Conservation (phyloP, 2,797 vertebrate species). For the Heteromormyrus szaboi region DNA sequence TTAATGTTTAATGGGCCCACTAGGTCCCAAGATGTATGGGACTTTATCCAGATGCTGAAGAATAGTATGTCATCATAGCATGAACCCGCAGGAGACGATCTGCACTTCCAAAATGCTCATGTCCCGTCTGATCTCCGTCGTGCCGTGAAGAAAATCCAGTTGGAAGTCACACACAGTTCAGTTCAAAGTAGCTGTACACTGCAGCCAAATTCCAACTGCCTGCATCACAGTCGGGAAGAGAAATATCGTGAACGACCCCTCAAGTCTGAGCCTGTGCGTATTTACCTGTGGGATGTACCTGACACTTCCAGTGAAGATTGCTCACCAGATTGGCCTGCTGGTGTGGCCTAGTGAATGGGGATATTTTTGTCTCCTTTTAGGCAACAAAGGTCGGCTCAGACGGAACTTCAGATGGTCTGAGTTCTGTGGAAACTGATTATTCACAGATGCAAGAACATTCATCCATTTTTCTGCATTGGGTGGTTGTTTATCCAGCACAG, state of each 20-base stretch:
- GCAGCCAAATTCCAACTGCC: not conserved
- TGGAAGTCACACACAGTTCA: not conserved
- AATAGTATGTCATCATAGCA: not conserved
- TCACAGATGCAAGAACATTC: not conserved
- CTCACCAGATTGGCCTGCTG: not conserved
- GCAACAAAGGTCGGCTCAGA: not conserved
- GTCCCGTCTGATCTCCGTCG: not conserved
- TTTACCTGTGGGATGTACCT: not conserved
- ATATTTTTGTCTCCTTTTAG: not conserved
- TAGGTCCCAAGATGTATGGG: slow-evolving; percentile 11
- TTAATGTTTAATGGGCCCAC: slow-evolving; percentile 19
- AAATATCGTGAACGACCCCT: not conserved
- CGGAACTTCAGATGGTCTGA: not conserved
- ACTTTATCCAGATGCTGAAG: slow-evolving; percentile 11
- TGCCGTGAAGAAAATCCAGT: not conserved
- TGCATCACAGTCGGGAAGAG: not conserved
- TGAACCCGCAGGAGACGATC: not conserved
- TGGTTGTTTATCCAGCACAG: not conserved
- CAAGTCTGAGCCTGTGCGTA: not conserved
- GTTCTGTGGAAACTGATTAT: slow-evolving; percentile 19
- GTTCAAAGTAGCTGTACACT: not conserved
- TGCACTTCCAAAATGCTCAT: not conserved
- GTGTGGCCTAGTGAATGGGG: not conserved
- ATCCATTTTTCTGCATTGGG: not conserved
- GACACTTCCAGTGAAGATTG: not conserved